phyloP scores from a whole-genome alignment of 2,888 invertebrate species.

The Rhogogaster chlorosoma region DNA sequence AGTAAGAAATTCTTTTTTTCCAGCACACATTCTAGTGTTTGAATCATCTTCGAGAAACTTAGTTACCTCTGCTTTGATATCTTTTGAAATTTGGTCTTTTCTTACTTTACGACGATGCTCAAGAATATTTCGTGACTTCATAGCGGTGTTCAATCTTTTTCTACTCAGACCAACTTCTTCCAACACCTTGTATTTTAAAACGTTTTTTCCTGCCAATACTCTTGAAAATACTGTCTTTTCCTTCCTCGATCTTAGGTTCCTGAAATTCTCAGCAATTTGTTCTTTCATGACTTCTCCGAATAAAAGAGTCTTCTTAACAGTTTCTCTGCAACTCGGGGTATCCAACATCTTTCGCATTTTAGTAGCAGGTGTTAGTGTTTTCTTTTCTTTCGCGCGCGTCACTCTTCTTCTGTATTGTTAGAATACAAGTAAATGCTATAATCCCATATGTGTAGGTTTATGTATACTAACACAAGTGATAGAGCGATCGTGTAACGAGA shows the following conservation, averaged over 20 bases:
- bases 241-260: background rate
- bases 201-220: background rate
- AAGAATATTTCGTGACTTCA: background rate
- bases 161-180: background rate
- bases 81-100: constrained; percentile 1
- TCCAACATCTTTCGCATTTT: background rate
- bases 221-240: background rate
- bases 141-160: background rate
- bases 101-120: background rate
- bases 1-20: constrained; percentile 12
- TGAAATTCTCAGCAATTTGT: background rate
- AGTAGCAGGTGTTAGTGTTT: background rate
- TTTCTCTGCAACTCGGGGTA: background rate
- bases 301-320: background rate
- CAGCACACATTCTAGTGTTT: constrained; percentile 1
- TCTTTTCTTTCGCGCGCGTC: background rate
- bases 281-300: background rate
- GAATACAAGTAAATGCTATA: too few species aligned
- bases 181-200: background rate
- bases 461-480: too few species aligned
- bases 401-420: background rate
- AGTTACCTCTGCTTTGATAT: background rate
- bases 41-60: background rate
- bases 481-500: too few species aligned
- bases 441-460: too few species aligned